Evolutionary conservation across 2,113 vertebrate species (phyloP).

Genomic region (Ptilorrhoa leucosticta): DNA sequence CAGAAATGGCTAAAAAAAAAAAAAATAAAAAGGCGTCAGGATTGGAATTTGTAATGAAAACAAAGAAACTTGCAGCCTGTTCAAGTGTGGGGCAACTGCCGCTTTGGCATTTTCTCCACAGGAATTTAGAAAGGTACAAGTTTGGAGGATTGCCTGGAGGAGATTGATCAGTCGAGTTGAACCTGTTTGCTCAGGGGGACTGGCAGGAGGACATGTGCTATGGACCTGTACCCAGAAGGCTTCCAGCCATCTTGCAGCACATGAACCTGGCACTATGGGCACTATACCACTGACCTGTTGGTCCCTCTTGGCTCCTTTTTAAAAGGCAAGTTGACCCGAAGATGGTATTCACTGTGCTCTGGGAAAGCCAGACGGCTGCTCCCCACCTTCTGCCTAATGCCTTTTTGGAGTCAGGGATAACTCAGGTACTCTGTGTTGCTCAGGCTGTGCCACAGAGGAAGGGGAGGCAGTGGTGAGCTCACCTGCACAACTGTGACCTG

Average conservation of each 20-base stretch:
- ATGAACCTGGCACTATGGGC: fast-evolving
- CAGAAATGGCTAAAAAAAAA: conserved; percentile 54
- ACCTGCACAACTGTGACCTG: background rate
- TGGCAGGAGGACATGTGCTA: background rate
- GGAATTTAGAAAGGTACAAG: background rate
- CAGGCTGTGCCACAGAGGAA: background rate
- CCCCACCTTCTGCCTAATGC: background rate
- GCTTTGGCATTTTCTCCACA: conserved; percentile 16
- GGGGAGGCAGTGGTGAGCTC: background rate
- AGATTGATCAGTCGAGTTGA: background rate
- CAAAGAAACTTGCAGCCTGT: conserved; percentile 67
- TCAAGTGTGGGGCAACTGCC: conserved; percentile 27
- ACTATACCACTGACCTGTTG: background rate
- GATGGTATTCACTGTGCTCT: background rate
- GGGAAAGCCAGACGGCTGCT: background rate
- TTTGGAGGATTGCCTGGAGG: background rate
- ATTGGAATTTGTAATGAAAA: conserved; percentile 78
- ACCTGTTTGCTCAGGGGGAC: background rate
- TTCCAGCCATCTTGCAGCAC: background rate
- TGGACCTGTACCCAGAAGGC: background rate
- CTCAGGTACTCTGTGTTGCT: background rate
- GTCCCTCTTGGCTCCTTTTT: background rate
- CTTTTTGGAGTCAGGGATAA: background rate
- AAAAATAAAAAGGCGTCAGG: conserved; percentile 62
- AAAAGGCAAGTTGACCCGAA: background rate